phyloP scores from a whole-genome alignment of 1,140 invertebrate genomes.

The Drosophila triauraria region DNA sequence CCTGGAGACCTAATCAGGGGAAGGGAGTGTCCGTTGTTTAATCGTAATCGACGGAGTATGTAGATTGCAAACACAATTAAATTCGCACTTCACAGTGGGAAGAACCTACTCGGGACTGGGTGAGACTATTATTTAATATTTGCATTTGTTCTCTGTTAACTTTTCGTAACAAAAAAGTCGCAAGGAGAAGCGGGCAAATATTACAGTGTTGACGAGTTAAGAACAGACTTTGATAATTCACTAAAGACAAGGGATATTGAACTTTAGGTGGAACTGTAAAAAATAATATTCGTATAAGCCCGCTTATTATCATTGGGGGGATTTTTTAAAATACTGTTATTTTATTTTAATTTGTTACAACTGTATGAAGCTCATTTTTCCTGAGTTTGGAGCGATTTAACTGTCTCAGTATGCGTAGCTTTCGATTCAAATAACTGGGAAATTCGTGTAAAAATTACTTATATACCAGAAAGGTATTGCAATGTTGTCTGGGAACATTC shows the following conservation, averaged over 20 bases:
- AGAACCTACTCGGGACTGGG: neutral
- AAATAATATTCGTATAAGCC: neutral
- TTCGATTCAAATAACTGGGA: too few relatives aligned
- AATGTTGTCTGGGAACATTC: too few relatives aligned
- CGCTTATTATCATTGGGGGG: too few relatives aligned
- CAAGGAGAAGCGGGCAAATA: conserved; percentile 9
- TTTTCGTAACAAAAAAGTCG: conserved; percentile 12
- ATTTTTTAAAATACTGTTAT: too few relatives aligned
- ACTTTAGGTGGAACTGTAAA: neutral
- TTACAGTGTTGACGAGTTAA: neutral
- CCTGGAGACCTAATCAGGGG: conserved; percentile 17
- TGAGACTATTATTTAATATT: conserved; percentile 27
- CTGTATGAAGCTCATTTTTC: too few relatives aligned
- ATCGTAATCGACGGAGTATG: conserved; percentile 19
- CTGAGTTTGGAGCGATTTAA: too few relatives aligned
- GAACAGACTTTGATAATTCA: conserved; percentile 4
- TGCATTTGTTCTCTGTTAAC: conserved; percentile 10
- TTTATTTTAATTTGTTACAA: too few relatives aligned
- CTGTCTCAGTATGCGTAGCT: too few relatives aligned
- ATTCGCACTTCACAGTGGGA: conserved; percentile 16
- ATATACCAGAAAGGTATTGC: neutral
- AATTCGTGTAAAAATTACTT: too few relatives aligned
- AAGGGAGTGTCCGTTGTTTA: conserved; percentile 33
- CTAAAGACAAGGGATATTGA: neutral
- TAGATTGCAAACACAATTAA: conserved; percentile 20